Base-by-base conservation (phyloP, 1,140 invertebrate genomes). In the Rhizoglyphus robini region DNA sequence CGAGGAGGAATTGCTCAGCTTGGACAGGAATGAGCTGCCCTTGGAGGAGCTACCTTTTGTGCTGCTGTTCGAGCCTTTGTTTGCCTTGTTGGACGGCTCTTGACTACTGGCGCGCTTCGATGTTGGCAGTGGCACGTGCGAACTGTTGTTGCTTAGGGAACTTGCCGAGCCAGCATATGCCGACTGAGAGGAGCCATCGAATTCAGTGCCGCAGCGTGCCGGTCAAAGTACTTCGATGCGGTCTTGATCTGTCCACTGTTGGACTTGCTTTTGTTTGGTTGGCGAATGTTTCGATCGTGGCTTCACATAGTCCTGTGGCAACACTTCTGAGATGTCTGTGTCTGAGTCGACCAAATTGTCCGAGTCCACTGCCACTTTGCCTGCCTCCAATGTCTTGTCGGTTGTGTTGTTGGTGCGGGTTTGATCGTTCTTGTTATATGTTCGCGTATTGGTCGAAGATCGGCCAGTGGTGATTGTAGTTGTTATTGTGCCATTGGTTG, bases 351-450 rank as follows among this genome's bases (percentile, higher is more conserved):
- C 30, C n/a, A n/a, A n/a, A n/a, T n/a, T n/a, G n/a, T n/a, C n/a
- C n/a, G n/a, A 2, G 30, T 51, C 23, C 58, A 60, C 36, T 29
- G 15, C 11, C n/a, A 32, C n/a, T 27, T 15, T 29, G 31, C 29
- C 27, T 60, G 29, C 4, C 25, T 13, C 31, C 57, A 59, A 59
- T 59, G 57, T 59, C 31, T 60, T 60, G 25, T n/a, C n/a, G n/a
- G n/a, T n/a, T n/a, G n/a, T n/a, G n/a, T n/a, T n/a, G n/a, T n/a
- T n/a, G n/a, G n/a, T n/a, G n/a, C n/a, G n/a, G n/a, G 58, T 60
- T 23, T 8, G 3, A 27, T 60, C 58, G 23, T 60, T 60, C 27
- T 60, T 60, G 36, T 60, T 60, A 46, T 60, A 60, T 34, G 58
- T 60, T n/a, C 58, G 27, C n/a, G 15, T 15, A 60, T 60, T 27